Evolutionary conservation across 1,140 invertebrate species (phyloP).

Genomic region (Drosophila yakuba): DNA sequence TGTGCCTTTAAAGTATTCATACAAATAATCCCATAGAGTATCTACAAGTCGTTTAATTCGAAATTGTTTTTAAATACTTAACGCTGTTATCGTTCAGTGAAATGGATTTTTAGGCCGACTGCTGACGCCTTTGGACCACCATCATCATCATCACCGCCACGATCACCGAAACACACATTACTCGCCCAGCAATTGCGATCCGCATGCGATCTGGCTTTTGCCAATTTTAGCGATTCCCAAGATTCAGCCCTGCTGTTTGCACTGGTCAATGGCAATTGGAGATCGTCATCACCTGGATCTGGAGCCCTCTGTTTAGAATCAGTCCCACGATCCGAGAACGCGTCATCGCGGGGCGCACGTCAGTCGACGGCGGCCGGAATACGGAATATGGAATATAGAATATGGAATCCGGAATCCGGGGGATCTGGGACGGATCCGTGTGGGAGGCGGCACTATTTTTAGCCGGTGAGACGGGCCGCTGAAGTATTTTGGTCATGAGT

Average conservation of each 20-base stretch:
- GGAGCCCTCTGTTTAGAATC: slow-evolving; percentile 66
- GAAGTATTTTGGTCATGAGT: slow-evolving; percentile 80
- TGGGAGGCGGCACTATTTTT: slow-evolving; percentile 60
- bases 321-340: slow-evolving; percentile 38
- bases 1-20: no score
- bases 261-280: background rate
- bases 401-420: slow-evolving; percentile 4
- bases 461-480: slow-evolving; percentile 74
- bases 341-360: slow-evolving; percentile 76
- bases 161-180: slow-evolving; percentile 14
- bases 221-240: slow-evolving; percentile 43
- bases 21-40: background rate
- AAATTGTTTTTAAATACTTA: background rate
- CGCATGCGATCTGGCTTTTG: slow-evolving; percentile 25
- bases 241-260: slow-evolving; percentile 13
- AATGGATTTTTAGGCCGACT: slow-evolving; percentile 39
- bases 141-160: slow-evolving; percentile 13
- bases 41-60: background rate
- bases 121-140: slow-evolving; percentile 54
- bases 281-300: slow-evolving; percentile 67
- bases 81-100: slow-evolving; percentile 18
- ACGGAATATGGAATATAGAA: background rate
- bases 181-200: slow-evolving; percentile 21
- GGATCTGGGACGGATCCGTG: slow-evolving; percentile 18
- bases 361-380: slow-evolving; percentile 34